Conservation (phyloP, 2,888 invertebrate species). For the Callimorpha dominula region DNA sequence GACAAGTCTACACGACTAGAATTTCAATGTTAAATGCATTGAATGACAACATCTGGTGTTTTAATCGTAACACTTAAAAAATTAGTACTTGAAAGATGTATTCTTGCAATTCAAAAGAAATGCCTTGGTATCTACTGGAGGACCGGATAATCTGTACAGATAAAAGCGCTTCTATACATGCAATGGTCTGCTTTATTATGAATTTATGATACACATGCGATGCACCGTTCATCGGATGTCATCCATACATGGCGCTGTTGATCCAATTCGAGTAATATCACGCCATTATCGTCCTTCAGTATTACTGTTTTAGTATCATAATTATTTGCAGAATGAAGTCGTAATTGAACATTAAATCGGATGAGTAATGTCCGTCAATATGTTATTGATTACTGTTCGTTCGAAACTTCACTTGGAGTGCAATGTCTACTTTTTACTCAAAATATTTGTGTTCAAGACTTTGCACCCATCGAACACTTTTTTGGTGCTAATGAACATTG, state of each 20-base stretch:
- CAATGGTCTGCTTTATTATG: conserved; percentile 28
- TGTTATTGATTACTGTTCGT: neutral
- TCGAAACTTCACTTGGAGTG: neutral
- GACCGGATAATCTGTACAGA: neutral
- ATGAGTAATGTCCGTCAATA: neutral
- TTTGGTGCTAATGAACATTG: neutral
- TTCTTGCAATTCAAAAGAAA: neutral
- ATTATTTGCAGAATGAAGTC: conserved; percentile 4
- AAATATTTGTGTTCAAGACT: neutral
- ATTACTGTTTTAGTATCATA: neutral
- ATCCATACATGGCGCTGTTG: conserved; percentile 27
- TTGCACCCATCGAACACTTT: neutral
- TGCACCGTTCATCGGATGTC: conserved; percentile 41
- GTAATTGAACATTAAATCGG: neutral
- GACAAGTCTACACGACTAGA: neutral
- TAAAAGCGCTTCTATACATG: conserved; percentile 16
- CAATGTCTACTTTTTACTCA: neutral
- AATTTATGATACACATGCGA: conserved; percentile 32
- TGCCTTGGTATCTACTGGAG: too few relatives aligned
- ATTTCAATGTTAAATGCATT: neutral
- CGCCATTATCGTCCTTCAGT: neutral
- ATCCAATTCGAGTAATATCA: conserved; percentile 23
- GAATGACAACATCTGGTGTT: neutral
- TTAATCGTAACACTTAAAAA: neutral
- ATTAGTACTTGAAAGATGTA: neutral